Evolutionary conservation across 2,888 invertebrate species (phyloP).

Genomic region (Stictocephala bisonia): DNA sequence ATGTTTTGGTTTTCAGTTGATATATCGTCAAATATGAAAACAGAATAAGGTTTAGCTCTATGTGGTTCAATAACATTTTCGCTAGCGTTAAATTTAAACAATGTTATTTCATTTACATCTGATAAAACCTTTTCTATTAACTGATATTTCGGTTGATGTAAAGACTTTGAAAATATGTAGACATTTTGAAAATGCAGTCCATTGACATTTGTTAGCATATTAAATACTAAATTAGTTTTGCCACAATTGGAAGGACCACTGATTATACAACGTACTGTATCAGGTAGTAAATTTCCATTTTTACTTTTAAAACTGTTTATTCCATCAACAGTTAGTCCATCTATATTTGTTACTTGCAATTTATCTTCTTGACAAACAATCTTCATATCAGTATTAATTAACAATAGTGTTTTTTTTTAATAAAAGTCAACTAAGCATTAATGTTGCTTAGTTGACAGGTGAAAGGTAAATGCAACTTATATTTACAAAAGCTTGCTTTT

Average conservation of each 20-base stretch:
- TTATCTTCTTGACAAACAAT: too few relatives aligned
- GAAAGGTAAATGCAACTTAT: too few relatives aligned
- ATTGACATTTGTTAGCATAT: constrained; percentile 18
- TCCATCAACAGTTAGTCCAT: too few relatives aligned
- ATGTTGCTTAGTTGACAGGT: too few relatives aligned
- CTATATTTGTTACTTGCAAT: too few relatives aligned
- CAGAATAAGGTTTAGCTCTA: constrained; percentile 27
- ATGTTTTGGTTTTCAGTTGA: constrained; percentile 38
- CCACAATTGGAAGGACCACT: constrained; percentile 34
- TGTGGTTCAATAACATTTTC: constrained; percentile 11
- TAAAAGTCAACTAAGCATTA: too few relatives aligned
- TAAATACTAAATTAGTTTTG: constrained; percentile 39
- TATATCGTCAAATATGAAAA: constrained; percentile 42
- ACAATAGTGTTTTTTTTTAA: too few relatives aligned
- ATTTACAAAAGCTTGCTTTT: too few relatives aligned
- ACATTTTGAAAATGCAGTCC: constrained; percentile 29
- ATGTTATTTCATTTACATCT: not conserved
- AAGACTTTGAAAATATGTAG: constrained; percentile 42
- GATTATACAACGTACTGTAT: constrained; percentile 9
- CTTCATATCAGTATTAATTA: too few relatives aligned
- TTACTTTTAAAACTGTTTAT: too few relatives aligned
- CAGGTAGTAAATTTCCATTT: constrained; percentile 25
- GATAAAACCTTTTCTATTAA: constrained; percentile 27
- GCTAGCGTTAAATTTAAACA: constrained; percentile 15
- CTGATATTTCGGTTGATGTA: constrained; percentile 39